phyloP scores from a whole-genome alignment of 2,113 vertebrate species.

The Chloebia gouldiae region DNA sequence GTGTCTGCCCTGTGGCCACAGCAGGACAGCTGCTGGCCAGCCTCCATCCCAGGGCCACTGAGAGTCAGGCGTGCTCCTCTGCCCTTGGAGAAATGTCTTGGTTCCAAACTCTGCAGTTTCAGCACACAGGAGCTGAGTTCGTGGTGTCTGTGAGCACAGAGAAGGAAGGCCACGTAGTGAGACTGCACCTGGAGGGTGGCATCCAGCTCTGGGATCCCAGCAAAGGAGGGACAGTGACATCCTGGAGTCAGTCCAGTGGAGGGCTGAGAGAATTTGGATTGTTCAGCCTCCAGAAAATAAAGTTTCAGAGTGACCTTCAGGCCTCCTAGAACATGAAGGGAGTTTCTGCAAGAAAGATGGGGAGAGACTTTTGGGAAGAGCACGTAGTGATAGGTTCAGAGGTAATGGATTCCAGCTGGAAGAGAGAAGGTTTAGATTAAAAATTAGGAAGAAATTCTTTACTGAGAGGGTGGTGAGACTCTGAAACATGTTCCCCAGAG shows the following conservation, averaged over 20 bases:
- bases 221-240: not conserved
- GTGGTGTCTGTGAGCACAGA: not conserved
- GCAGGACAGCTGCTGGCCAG: no score
- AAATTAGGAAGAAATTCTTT: not conserved
- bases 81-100: not conserved
- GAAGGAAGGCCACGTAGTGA: not conserved
- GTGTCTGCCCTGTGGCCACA: no score
- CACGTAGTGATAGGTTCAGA: fast-evolving
- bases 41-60: no score
- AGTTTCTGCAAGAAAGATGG: not conserved
- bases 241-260: not conserved
- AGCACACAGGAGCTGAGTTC: not conserved
- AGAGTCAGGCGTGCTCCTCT: not conserved
- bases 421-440: not conserved
- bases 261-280: not conserved
- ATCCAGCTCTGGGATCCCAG: not conserved
- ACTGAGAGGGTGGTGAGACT: not conserved
- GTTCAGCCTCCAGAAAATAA: not conserved
- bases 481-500: not conserved
- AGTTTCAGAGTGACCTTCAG: not conserved
- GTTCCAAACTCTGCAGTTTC: not conserved
- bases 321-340: fast-evolving
- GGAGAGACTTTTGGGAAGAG: not conserved
- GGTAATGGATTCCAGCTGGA: not conserved
- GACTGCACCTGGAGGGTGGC: not conserved